Percentiles rank a stretch among this genome's conserved stretches.
phyloP scores from a whole-genome alignment of 2,113 vertebrate species.

The Stegastes partitus region DNA sequence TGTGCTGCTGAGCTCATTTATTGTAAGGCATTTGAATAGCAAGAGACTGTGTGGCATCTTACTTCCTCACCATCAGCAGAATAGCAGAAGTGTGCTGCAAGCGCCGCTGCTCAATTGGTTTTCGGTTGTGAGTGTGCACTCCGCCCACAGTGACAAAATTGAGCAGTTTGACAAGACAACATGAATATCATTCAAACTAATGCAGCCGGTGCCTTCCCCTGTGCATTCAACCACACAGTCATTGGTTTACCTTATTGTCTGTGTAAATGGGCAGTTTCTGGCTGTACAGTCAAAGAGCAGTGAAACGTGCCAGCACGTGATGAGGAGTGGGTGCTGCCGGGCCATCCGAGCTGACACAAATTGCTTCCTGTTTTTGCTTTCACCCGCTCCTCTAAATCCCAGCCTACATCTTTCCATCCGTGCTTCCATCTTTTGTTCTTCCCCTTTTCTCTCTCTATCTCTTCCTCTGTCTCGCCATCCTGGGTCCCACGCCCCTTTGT shows the following conservation, averaged over 20 bases:
- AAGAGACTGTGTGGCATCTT: conserved; percentile 27
- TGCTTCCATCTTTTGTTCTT: conserved; percentile 69
- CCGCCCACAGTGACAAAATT: conserved; percentile 30
- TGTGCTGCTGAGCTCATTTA: conserved; percentile 49
- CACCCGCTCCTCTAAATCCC: conserved; percentile 7
- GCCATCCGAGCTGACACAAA: conserved; percentile 64
- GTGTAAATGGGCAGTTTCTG: conserved; percentile 5
- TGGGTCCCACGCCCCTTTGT: conserved; percentile 51
- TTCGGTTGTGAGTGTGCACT: conserved; percentile 12
- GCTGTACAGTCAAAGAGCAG: conserved; percentile 20
- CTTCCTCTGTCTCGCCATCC: conserved; percentile 62
- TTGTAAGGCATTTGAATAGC: conserved; percentile 43
- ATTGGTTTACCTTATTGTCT: conserved; percentile 17
- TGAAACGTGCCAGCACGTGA: conserved; percentile 53
- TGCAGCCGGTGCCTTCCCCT: background rate
- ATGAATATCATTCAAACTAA: conserved; percentile 31
- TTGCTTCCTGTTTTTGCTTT: conserved; percentile 76
- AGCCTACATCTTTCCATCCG: conserved; percentile 53
- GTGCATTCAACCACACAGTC: conserved; percentile 21
- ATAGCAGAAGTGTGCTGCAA: conserved; percentile 52
- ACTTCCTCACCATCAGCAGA: conserved; percentile 52
- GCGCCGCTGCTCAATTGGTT: conserved; percentile 38
- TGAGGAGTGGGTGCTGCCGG: conserved; percentile 40
- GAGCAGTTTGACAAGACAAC: conserved; percentile 26
- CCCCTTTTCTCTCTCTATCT: conserved; percentile 39